Evolutionary conservation across 2,797 vertebrate species (phyloP).

Genomic region (Pantherophis vulpinus): DNA sequence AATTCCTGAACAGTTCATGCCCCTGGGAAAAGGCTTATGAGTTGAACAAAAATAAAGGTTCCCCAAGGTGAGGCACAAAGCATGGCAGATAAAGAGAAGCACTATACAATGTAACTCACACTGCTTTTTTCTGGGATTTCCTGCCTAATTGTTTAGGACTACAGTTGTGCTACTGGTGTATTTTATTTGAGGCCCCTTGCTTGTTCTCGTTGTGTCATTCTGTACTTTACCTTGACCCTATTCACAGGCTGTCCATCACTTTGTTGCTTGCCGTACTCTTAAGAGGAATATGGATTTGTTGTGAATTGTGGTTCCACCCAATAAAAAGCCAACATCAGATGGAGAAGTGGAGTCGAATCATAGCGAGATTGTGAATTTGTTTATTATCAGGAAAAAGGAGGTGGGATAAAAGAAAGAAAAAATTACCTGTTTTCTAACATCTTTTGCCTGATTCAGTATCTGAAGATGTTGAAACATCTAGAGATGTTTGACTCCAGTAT

Average conservation of each 20-base stretch:
- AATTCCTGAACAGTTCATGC: neutral
- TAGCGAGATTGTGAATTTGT: neutral
- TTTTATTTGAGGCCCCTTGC: neutral
- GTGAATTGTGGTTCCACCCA: neutral
- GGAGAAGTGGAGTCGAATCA: neutral
- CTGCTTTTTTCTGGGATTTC: neutral
- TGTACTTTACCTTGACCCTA: neutral
- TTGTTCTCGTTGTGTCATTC: neutral
- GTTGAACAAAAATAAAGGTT: neutral
- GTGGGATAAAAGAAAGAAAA: neutral
- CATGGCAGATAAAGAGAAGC: neutral
- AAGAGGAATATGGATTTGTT: neutral
- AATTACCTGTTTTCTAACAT: neutral
- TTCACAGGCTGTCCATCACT: neutral
- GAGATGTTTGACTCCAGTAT: neutral
- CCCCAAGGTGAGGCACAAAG: neutral
- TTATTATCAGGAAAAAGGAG: neutral
- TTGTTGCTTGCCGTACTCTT: neutral
- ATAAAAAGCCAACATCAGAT: neutral
- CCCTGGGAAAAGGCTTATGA: neutral
- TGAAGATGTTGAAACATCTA: neutral
- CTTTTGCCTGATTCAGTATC: neutral
- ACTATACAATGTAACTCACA: neutral
- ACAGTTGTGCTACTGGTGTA: neutral
- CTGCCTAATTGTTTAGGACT: neutral